phyloP scores from a whole-genome alignment of 2,888 invertebrate species.

The Cheilosia urbana region DNA sequence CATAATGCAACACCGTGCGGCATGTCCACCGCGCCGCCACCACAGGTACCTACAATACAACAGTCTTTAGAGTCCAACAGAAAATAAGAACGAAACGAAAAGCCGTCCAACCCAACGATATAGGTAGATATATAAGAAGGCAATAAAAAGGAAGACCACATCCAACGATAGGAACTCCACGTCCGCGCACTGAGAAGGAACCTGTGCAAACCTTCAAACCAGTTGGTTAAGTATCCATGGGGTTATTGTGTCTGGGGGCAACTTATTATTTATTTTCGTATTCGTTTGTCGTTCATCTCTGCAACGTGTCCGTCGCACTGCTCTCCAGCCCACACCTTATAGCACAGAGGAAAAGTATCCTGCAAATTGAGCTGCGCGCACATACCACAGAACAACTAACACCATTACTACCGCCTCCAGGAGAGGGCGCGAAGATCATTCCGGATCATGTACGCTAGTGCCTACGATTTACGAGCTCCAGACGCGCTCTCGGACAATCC shows the following conservation, averaged over 20 bases:
- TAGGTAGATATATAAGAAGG: slow-evolving; percentile 12
- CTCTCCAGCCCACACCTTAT: slow-evolving; percentile 69
- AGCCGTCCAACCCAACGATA: slow-evolving; percentile 21
- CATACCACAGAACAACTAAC: slow-evolving; percentile 46
- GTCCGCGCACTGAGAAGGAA: slow-evolving; percentile 57
- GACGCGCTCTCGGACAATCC: slow-evolving; percentile 65
- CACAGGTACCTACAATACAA: slow-evolving; percentile 58
- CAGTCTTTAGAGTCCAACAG: slow-evolving; percentile 53
- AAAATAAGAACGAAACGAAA: slow-evolving; percentile 14
- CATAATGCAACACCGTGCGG: slow-evolving; percentile 78
- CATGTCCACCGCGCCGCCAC: slow-evolving; percentile 69
- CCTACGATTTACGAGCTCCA: slow-evolving; percentile 74
- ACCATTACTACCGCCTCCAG: slow-evolving; percentile 65
- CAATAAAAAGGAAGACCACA: slow-evolving; percentile 60
- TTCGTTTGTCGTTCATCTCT: slow-evolving; percentile 74
- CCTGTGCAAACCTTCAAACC: slow-evolving; percentile 74
- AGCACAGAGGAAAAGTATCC: slow-evolving; percentile 40
- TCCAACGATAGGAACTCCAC: slow-evolving; percentile 38
- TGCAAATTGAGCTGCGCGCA: slow-evolving; percentile 66
- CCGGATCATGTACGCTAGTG: slow-evolving; percentile 73
- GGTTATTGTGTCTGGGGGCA: slow-evolving; percentile 76
- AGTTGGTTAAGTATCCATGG: slow-evolving; percentile 72
- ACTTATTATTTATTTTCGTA: slow-evolving; percentile 76
- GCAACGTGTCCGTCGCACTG: slow-evolving; percentile 16
- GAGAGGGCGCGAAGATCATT: slow-evolving; percentile 75